Conservation (phyloP, 2,797 vertebrate genomes). For the Mus spretus region DNA sequence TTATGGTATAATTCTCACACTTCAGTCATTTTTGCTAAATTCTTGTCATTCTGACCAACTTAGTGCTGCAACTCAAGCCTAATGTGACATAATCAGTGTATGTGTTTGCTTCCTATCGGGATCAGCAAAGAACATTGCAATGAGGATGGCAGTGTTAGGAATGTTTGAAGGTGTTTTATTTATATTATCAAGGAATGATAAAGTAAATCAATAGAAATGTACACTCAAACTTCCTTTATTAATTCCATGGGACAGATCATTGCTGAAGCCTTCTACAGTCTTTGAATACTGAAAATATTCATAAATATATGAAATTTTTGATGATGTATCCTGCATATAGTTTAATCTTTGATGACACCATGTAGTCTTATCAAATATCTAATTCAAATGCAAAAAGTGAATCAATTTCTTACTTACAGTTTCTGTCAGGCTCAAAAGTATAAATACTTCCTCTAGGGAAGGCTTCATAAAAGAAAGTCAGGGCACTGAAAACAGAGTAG, state of each 20-base stretch:
- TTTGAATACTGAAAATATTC: slow-evolving; percentile 52
- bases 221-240: slow-evolving; percentile 51
- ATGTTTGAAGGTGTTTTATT: slow-evolving; percentile 4
- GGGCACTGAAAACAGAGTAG: not conserved
- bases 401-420: not conserved
- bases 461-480: not conserved
- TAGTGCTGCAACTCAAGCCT: slow-evolving; percentile 9
- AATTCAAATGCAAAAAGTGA: slow-evolving; percentile 31
- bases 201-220: not conserved
- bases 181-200: not conserved
- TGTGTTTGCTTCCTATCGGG: not conserved
- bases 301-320: not conserved
- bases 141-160: not conserved
- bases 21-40: slow-evolving; percentile 33
- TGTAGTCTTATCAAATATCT: slow-evolving; percentile 1
- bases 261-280: not conserved
- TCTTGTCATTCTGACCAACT: not conserved
- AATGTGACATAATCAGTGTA: slow-evolving; percentile 13
- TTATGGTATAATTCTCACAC: slow-evolving; percentile 32
- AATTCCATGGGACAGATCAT: not conserved
- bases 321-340: slow-evolving; percentile 28
- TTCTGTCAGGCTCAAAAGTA: slow-evolving; percentile 3
- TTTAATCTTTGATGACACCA: not conserved
- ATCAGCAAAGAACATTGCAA: not conserved
- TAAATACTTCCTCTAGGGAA: not conserved